Conservation (phyloP, 53 echinoderm and acorn worm species). For the Luidia sarsii region DNA sequence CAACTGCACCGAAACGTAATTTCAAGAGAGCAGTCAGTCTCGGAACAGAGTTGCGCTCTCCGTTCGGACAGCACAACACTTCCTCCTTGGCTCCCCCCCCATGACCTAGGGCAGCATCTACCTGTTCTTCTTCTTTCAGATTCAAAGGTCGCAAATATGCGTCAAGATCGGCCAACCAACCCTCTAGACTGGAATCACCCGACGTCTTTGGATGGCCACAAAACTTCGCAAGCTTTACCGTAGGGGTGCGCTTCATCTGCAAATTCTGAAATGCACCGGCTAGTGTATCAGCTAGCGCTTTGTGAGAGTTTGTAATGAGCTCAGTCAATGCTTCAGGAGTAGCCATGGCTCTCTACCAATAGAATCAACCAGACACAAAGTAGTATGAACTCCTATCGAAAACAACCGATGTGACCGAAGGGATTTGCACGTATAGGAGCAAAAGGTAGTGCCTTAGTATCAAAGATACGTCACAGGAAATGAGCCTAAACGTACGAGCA, state of each 20-base stretch:
- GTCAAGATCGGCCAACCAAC: too few relatives aligned
- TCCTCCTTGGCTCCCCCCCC: conserved; percentile 42
- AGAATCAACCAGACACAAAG: too few relatives aligned
- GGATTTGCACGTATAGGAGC: too few relatives aligned
- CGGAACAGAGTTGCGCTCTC: background rate
- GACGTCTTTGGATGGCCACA: conserved; percentile 7
- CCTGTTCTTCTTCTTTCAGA: conserved; percentile 2
- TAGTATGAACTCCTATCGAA: too few relatives aligned
- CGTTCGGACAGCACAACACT: conserved; percentile 23
- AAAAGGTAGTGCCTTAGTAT: too few relatives aligned
- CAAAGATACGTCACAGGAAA: too few relatives aligned
- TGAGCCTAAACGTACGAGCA: too few relatives aligned
- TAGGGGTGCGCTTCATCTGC: conserved; percentile 19
- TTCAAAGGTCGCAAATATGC: conserved; percentile 3
- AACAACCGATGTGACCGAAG: too few relatives aligned
- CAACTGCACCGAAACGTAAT: conserved; percentile 24
- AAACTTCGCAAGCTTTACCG: conserved; percentile 8
- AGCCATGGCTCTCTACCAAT: too few relatives aligned
- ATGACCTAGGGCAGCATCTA: conserved; percentile 31
- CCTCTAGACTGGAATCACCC: conserved; percentile 26
- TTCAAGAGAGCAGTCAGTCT: conserved; percentile 19
- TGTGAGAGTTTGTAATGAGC: background rate
- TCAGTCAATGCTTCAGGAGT: background rate
- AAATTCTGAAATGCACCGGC: conserved; percentile 13
- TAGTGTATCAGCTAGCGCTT: conserved; percentile 11